A percentile compares a stretch with the other conserved stretches of the same genome.
Conservation (phyloP, 2,888 invertebrate genomes). For the Trypoxylon attenuatum region DNA sequence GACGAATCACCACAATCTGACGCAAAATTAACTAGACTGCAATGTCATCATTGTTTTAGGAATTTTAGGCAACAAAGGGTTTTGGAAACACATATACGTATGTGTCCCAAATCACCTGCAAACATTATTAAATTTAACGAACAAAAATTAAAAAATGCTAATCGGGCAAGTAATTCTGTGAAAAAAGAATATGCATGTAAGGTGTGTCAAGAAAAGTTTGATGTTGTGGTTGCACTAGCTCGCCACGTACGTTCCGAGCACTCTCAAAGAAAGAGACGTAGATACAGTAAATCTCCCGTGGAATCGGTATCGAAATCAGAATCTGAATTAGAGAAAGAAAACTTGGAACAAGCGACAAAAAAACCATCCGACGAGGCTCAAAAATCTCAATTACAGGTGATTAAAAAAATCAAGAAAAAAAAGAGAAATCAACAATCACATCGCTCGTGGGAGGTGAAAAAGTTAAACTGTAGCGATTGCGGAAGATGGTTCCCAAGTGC, state of each 20-base stretch:
- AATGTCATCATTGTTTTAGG: slow-evolving; percentile 64
- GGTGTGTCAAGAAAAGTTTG: slow-evolving; percentile 67
- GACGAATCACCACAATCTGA: slow-evolving; percentile 53
- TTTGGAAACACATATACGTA: slow-evolving; percentile 63
- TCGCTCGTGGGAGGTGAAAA: slow-evolving; percentile 59
- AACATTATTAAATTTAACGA: slow-evolving; percentile 41
- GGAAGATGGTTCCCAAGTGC: slow-evolving; percentile 67
- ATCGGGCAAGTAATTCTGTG: slow-evolving; percentile 25
- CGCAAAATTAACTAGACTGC: slow-evolving; percentile 48
- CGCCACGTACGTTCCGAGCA: slow-evolving; percentile 68
- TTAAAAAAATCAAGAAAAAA: slow-evolving; percentile 41
- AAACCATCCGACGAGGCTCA: slow-evolving; percentile 13
- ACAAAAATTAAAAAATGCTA: slow-evolving; percentile 27
- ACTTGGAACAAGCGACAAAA: slow-evolving; percentile 21
- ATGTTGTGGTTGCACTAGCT: slow-evolving; percentile 67
- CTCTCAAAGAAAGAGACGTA: slow-evolving; percentile 57
- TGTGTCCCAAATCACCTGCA: slow-evolving; percentile 62
- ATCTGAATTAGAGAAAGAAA: slow-evolving; percentile 14
- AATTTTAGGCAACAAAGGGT: slow-evolving; percentile 65
- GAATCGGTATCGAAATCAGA: slow-evolving; percentile 23
- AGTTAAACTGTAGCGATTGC: slow-evolving; percentile 64
- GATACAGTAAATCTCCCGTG: slow-evolving; percentile 37
- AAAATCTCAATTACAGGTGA: slow-evolving; percentile 26
- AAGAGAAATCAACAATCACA: slow-evolving; percentile 20
- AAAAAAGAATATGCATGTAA: slow-evolving; percentile 67